phyloP scores from a whole-genome alignment of 2,797 vertebrate species.

The Odontamblyopus lacepedii region DNA sequence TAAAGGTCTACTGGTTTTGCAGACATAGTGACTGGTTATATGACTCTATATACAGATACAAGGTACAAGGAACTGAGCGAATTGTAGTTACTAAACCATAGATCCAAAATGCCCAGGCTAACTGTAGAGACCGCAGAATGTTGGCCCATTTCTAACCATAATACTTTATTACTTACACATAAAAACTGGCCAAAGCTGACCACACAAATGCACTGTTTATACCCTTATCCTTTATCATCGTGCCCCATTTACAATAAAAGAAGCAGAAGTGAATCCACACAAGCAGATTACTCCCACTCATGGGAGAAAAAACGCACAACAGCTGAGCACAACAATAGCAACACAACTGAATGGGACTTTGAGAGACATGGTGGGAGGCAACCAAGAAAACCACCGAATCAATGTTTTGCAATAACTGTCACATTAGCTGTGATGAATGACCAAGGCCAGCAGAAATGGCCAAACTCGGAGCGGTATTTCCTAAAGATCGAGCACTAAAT shows the following conservation, averaged over 20 bases:
- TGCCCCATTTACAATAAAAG: constrained; percentile 40
- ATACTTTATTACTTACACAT: not conserved
- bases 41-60: too few relatives aligned
- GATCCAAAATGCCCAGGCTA: too few relatives aligned
- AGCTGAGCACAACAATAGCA: constrained; percentile 47
- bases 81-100: too few relatives aligned
- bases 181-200: constrained; percentile 21
- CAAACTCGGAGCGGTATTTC: constrained; percentile 53
- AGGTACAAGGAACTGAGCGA: too few relatives aligned
- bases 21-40: too few relatives aligned
- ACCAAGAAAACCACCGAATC: constrained; percentile 52
- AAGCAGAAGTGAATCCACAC: constrained; percentile 35
- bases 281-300: constrained; percentile 44
- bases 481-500: constrained; percentile 65
- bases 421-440: constrained; percentile 67
- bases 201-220: constrained; percentile 20
- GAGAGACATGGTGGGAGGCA: constrained; percentile 34
- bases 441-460: constrained; percentile 42
- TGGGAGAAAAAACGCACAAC: constrained; percentile 19
- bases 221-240: constrained; percentile 19
- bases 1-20: too few relatives aligned
- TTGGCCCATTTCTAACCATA: too few relatives aligned
- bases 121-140: too few relatives aligned
- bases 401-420: constrained; percentile 66
- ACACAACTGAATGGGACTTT: constrained; percentile 44